These are phyloP conservation scores for Palythoa caribaeorum DNA, from an alignment of 92 coral and sea anemone species.

Conservation along the genomic window DNA sequence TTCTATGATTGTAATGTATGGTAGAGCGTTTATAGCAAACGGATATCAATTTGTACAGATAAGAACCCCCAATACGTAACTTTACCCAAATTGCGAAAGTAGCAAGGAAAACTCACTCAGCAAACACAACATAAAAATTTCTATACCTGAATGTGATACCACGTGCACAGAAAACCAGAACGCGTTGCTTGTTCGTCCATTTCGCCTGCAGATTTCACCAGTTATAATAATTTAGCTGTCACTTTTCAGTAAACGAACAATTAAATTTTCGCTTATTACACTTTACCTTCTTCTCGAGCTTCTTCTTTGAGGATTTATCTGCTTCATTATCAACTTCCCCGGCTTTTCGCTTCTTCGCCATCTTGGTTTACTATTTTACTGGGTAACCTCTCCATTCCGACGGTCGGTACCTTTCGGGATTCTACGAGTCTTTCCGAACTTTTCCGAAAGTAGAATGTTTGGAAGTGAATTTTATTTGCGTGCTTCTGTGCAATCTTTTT, in stretches of 20 bases:
- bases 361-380: constrained; percentile 14
- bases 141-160: constrained; percentile 95
- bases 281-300: constrained; percentile 9
- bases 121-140: background rate
- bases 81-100: background rate
- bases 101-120: background rate
- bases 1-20: too few relatives aligned
- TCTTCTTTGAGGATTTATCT: background rate
- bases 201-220: constrained; percentile 63
- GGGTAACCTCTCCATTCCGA: constrained; percentile 4
- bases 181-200: constrained; percentile 98
- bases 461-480: background rate
- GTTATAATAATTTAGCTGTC: background rate
- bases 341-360: constrained; percentile 44
- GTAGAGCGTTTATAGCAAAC: too few relatives aligned
- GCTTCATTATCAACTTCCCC: background rate
- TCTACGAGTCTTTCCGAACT: constrained; percentile 25
- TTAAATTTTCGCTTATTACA: too few relatives aligned
- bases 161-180: constrained; percentile 94
- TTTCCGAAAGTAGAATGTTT: constrained; percentile 29
- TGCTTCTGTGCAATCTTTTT: background rate
- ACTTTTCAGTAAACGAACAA: background rate
- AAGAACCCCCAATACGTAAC: background rate
- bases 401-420: constrained; percentile 6
- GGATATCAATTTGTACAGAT: too few relatives aligned